Percentiles rank a stretch among this genome's conserved stretches.
Conservation (phyloP, 1,140 invertebrate genomes). For the Cryptotermes secundus region DNA sequence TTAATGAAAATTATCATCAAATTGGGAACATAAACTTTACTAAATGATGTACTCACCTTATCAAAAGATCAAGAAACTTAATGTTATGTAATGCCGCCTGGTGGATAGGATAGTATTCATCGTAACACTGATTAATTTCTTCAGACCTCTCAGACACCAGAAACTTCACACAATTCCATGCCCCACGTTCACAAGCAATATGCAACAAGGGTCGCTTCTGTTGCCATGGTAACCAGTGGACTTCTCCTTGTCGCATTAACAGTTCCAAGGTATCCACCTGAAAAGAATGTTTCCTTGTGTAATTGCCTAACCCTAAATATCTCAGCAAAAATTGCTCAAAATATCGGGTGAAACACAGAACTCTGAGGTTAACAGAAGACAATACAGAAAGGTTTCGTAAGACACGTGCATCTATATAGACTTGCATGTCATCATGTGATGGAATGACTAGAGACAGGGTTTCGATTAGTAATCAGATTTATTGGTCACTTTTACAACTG, state of each 20-base stretch:
- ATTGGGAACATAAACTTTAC: too few species aligned
- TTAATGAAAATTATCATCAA: too few species aligned
- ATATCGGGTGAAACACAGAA: not conserved
- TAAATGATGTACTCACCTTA: constrained; percentile 44
- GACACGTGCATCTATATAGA: too few species aligned
- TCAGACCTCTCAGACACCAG: constrained; percentile 63
- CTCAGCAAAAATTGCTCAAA: not conserved
- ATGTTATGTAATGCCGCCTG: constrained; percentile 67
- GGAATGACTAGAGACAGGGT: too few species aligned
- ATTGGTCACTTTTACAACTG: too few species aligned
- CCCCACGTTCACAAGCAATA: constrained; percentile 66
- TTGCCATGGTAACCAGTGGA: constrained; percentile 63
- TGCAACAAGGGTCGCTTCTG: constrained; percentile 62
- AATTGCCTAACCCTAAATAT: too few species aligned
- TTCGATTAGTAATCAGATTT: too few species aligned
- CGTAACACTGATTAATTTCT: constrained; percentile 72
- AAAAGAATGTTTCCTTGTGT: constrained; percentile 27
- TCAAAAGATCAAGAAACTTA: constrained; percentile 65
- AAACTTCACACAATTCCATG: constrained; percentile 70
- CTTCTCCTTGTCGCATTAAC: constrained; percentile 65
- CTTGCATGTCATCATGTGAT: too few species aligned
- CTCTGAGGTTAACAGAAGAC: not conserved
- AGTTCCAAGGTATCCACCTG: constrained; percentile 57
- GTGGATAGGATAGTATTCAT: constrained; percentile 75
- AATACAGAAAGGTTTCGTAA: not conserved